These are phyloP conservation scores for Drosophila tristis DNA, from an alignment of 1,140 invertebrate species.

Conservation along the genomic window DNA sequence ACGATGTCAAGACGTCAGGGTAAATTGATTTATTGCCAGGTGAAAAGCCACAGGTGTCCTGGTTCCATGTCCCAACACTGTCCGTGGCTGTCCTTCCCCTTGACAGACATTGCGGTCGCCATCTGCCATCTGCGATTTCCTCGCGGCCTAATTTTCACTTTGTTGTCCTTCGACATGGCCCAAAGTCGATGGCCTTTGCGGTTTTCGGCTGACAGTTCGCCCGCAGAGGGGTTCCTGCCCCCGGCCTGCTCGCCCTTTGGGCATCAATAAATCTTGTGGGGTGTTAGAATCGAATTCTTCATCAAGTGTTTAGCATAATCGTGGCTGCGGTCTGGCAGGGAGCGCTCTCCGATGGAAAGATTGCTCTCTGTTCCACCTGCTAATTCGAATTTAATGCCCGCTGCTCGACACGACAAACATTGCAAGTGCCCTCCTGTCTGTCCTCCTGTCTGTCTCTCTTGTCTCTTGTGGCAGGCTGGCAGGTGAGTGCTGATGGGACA, in stretches of 20 bases:
- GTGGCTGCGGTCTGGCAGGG: too few species aligned
- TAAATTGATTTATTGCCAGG: constrained; percentile 59
- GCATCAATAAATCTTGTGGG: constrained; percentile 34
- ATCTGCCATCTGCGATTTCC: constrained; percentile 24
- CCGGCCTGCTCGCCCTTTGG: neutral
- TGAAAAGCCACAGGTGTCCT: constrained; percentile 59
- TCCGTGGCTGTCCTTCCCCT: constrained; percentile 38
- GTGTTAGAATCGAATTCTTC: constrained; percentile 47
- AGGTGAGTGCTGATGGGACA: constrained; percentile 11
- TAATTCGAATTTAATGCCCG: constrained; percentile 50
- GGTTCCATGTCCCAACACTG: constrained; percentile 13
- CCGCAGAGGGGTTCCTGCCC: neutral
- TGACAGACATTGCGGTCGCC: constrained; percentile 58
- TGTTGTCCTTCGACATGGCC: constrained; percentile 49
- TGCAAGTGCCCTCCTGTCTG: constrained; percentile 30
- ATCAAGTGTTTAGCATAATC: constrained; percentile 22
- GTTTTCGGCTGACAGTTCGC: constrained; percentile 21
- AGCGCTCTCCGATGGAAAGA: too few species aligned
- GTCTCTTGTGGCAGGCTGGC: constrained; percentile 13
- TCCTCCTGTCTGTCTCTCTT: too few species aligned
- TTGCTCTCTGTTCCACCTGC: constrained; percentile 16
- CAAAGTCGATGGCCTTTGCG: constrained; percentile 30
- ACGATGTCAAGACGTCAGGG: constrained; percentile 57
- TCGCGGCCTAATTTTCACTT: constrained; percentile 56
- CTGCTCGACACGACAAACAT: constrained; percentile 59